These are phyloP conservation scores for Nautilus pompilius DNA, from an alignment of 1,140 invertebrate species.

Conservation along the genomic window DNA sequence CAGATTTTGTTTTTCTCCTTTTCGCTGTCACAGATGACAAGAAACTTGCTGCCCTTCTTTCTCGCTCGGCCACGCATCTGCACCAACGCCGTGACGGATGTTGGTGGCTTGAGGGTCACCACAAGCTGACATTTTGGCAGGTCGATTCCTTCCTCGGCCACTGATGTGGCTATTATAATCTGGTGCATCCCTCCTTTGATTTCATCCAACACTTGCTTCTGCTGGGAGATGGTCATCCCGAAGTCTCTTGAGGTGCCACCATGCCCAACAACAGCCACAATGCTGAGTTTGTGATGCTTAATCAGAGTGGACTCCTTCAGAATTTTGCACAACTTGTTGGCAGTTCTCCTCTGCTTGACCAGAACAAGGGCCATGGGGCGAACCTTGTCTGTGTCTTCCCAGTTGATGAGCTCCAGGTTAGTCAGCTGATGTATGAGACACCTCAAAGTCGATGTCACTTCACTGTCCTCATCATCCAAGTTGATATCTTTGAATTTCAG, in stretches of 20 bases:
- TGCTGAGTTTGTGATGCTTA: conserved; percentile 29
- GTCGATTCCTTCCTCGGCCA: conserved; percentile 51
- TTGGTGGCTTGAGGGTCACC: conserved; percentile 45
- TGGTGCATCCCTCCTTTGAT: conserved; percentile 31
- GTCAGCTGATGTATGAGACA: conserved; percentile 22
- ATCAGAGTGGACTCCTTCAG: conserved; percentile 17
- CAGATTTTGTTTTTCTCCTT: conserved; percentile 34
- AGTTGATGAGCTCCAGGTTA: conserved; percentile 17
- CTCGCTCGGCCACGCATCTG: conserved; percentile 49
- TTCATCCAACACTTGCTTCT: conserved; percentile 33
- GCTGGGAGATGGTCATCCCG: conserved; percentile 42
- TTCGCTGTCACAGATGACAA: conserved; percentile 38
- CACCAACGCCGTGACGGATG: conserved; percentile 40
- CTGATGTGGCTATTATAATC: conserved; percentile 47
- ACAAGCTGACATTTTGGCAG: conserved; percentile 47
- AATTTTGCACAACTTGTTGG: conserved; percentile 23
- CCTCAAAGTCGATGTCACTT: conserved; percentile 12
- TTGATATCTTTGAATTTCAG: too few species aligned
- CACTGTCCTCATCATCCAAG: background rate
- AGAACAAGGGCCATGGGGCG: conserved; percentile 37
- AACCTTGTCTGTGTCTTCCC: conserved; percentile 7
- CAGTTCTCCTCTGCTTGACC: conserved; percentile 34
- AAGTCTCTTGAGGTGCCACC: conserved; percentile 22
- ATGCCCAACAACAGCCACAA: conserved; percentile 40
- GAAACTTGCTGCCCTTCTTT: conserved; percentile 41